Evolutionary conservation across 2,113 vertebrate genomes (phyloP), one percentile per base, ranked within the genome.

Genomic region (Cyanoramphus novaezelandiae): DNA sequence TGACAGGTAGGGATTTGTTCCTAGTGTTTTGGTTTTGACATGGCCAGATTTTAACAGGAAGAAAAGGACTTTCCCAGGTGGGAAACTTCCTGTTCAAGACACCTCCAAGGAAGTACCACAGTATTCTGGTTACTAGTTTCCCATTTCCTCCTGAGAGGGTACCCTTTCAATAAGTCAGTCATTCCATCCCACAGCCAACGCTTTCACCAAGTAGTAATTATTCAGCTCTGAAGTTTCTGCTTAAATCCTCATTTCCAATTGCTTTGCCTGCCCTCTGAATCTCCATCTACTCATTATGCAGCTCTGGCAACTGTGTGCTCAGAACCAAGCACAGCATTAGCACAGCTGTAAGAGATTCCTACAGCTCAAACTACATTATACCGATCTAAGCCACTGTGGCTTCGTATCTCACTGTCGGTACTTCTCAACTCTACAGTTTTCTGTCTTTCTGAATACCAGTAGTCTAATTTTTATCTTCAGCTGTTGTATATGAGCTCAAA

Each of bases 51-150:
- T 71, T 82, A 86, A 50, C 44, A 62, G 29, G 52, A 68, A 72
- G 82, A 69, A 72, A 69, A 62, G 21, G 39, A 65, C 62, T 69
- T 89, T 88, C 14, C 25, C 53, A 52, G 7, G 4, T 60, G 63
- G 52, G 46, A 95, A 83, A 49, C 20, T 50, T 78, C 33, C 75
- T 47, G 24, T 50, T 33, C 50, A 74, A 76, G 65, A 20, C 14
- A 43, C n/a, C 3, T 25, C 49, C 47, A n/a, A 82, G 70, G 65
- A 88, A 85, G 46, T 20, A 63, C 11, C 0, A 0, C 39, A 70
- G 18, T 78, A 59, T 24, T 78, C 41, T 43, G 33, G 6, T 70
- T 70, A 27, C 41, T 43, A 53, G 64, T 35, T 59, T 35, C n/a
- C 44, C 3, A 0, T 68, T 60, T 62, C 35, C 13, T 74, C 28